phyloP scores from a whole-genome alignment of 30 jellyfish, hydroid and myxozoan species.

The Hydractinia symbiolongicarpus region DNA sequence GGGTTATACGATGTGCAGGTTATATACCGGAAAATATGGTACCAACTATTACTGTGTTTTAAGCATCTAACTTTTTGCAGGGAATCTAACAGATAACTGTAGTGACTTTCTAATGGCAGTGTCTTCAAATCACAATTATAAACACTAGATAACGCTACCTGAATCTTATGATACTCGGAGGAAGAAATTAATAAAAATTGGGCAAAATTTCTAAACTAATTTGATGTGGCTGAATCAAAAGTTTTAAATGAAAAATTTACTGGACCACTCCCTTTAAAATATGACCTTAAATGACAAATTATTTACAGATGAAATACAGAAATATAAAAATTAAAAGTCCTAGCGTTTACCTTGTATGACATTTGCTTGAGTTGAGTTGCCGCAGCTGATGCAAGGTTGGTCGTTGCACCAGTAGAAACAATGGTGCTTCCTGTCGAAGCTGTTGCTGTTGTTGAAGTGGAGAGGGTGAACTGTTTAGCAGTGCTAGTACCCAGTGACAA shows the following conservation, averaged over 20 bases:
- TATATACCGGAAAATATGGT: no score
- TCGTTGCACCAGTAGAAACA: not conserved
- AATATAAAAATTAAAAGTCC: not conserved
- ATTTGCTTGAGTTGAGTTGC: conserved; percentile 26
- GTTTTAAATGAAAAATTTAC: not conserved
- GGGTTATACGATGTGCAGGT: no score
- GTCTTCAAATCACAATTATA: no score
- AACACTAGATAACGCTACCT: no score
- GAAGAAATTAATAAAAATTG: no score
- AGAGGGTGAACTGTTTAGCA: conserved; percentile 13
- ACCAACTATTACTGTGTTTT: no score
- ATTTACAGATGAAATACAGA: not conserved
- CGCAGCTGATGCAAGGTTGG: conserved; percentile 12
- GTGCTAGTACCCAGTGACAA: not conserved
- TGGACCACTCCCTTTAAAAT: not conserved
- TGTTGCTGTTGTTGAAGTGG: conserved; percentile 32
- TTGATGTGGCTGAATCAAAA: not conserved
- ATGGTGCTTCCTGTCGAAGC: conserved; percentile 3
- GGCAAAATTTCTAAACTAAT: no score
- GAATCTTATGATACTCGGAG: no score
- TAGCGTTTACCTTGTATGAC: conserved; percentile 31
- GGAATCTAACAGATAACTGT: no score
- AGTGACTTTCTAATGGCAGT: no score
- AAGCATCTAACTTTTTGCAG: no score
- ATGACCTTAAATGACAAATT: not conserved